phyloP scores from a whole-genome alignment of 2,113 vertebrate species.

The Haemorhous mexicanus region DNA sequence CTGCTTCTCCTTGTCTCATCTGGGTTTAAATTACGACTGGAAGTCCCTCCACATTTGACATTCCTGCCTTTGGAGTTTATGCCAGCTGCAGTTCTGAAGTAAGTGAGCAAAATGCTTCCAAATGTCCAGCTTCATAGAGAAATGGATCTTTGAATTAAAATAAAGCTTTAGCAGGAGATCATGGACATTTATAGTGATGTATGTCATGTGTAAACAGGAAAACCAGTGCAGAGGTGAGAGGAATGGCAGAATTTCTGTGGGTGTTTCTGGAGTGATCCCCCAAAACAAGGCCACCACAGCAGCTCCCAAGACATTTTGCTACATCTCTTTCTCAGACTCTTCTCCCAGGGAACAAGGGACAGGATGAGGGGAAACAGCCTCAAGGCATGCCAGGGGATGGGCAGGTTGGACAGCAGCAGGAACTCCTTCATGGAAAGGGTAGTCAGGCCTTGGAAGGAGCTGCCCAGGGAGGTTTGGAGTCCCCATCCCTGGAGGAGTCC shows the following conservation, averaged over 20 bases:
- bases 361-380: background rate
- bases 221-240: background rate
- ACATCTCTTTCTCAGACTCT: background rate
- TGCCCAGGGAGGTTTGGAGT: background rate
- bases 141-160: background rate
- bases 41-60: background rate
- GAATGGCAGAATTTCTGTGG: background rate
- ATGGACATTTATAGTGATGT: background rate
- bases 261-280: background rate
- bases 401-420: background rate
- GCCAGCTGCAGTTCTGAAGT: conserved; percentile 11
- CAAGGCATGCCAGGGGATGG: background rate
- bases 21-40: background rate
- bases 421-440: background rate
- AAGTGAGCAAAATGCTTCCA: background rate
- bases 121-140: background rate
- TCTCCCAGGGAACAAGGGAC: background rate
- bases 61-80: background rate
- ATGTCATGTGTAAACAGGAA: background rate
- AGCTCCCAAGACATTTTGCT: background rate
- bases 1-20: background rate
- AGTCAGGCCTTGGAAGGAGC: background rate
- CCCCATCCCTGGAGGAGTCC: background rate
- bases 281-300: background rate
- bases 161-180: background rate